Evolutionary conservation across 2,888 invertebrate genomes (phyloP).

Genomic region (Agonopterix alstromeriana): DNA sequence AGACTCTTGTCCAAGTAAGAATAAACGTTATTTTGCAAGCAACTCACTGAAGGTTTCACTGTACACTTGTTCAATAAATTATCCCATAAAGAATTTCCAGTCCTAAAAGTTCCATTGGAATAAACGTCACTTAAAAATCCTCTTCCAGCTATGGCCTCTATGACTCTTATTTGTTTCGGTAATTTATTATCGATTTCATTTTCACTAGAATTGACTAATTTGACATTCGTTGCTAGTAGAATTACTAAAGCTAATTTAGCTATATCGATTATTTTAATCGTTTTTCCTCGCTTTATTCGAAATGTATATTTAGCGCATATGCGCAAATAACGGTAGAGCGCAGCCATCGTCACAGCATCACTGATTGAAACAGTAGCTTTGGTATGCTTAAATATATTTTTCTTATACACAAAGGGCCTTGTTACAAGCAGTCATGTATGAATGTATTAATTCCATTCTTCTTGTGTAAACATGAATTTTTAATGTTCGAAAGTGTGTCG

Average conservation of each 20-base stretch:
- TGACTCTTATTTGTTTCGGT: slow-evolving; percentile 42
- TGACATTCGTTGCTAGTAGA: slow-evolving; percentile 36
- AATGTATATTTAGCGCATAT: neutral
- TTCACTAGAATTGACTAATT: slow-evolving; percentile 29
- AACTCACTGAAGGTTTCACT: slow-evolving; percentile 80
- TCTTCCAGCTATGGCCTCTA: slow-evolving; percentile 52
- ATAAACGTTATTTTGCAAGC: slow-evolving; percentile 87
- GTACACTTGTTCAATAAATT: slow-evolving; percentile 84
- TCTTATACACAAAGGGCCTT: slow-evolving; percentile 19
- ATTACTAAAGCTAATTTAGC: slow-evolving; percentile 29
- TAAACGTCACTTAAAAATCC: slow-evolving; percentile 54
- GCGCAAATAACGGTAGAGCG: neutral
- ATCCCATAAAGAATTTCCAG: slow-evolving; percentile 84
- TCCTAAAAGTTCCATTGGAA: slow-evolving; percentile 65
- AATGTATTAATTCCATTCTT: slow-evolving; percentile 39
- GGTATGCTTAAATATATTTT: slow-evolving; percentile 21
- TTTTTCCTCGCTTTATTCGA: slow-evolving; percentile 11
- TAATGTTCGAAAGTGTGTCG: slow-evolving; percentile 27
- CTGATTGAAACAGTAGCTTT: slow-evolving; percentile 21
- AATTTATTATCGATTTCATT: slow-evolving; percentile 32
- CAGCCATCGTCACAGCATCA: slow-evolving; percentile 50
- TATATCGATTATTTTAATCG: slow-evolving; percentile 22
- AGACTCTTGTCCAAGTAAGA: slow-evolving; percentile 83
- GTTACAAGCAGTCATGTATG: slow-evolving; percentile 11
- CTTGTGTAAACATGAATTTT: slow-evolving; percentile 24